phyloP scores from a whole-genome alignment of 2,797 vertebrate genomes.

The Sternarchorhynchus goeldii region DNA sequence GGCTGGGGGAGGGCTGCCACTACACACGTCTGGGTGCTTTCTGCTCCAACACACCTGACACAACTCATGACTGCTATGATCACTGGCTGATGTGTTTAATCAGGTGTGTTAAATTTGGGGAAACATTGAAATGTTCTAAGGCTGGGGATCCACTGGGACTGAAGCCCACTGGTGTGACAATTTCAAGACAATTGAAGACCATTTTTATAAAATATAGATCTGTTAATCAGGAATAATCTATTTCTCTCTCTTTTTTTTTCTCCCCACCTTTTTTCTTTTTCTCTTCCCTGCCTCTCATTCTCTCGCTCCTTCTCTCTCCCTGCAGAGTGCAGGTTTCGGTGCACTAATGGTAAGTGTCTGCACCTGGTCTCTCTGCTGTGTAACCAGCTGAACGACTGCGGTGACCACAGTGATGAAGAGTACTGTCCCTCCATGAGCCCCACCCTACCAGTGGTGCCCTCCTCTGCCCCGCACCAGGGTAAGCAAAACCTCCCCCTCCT shows the following conservation, averaged over 20 bases:
- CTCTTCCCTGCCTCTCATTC: background rate
- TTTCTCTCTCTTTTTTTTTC: conserved; percentile 43
- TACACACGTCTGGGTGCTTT: too few species aligned
- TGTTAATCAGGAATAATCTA: background rate
- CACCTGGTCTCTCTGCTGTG: conserved; percentile 83
- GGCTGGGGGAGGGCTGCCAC: too few species aligned
- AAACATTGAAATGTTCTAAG: too few species aligned
- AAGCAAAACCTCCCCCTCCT: conserved; percentile 21
- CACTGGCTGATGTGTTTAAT: too few species aligned
- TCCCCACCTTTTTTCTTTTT: conserved; percentile 23
- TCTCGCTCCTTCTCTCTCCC: background rate
- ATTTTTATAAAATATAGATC: too few species aligned
- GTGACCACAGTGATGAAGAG: conserved; percentile 85
- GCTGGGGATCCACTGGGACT: too few species aligned
- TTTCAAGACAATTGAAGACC: too few species aligned
- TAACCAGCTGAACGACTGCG: conserved; percentile 85
- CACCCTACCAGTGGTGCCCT: background rate
- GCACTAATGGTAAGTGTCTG: conserved; percentile 84
- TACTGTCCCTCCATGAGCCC: conserved; percentile 70
- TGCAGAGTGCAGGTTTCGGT: conserved; percentile 86
- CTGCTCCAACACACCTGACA: too few species aligned
- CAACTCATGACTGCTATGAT: too few species aligned
- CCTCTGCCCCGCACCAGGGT: conserved; percentile 16
- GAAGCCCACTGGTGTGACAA: too few species aligned
- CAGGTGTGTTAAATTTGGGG: too few species aligned